These are phyloP conservation scores for Drosophila meridiana DNA, from an alignment of 2,888 invertebrate species.

Conservation along the genomic window DNA sequence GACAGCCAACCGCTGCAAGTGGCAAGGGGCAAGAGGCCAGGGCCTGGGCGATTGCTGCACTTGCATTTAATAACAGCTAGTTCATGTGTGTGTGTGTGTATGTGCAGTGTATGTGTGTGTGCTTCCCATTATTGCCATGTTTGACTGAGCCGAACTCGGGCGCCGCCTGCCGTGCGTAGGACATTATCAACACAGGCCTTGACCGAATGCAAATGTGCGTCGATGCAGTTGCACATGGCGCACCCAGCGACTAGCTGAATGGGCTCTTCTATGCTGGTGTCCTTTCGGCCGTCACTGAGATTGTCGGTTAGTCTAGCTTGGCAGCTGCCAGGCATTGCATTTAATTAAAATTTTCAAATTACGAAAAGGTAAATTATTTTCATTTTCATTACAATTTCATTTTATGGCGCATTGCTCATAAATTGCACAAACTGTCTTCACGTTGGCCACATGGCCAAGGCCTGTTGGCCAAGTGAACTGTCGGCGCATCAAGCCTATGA, in stretches of 20 bases:
- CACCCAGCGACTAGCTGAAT: conserved; percentile 1
- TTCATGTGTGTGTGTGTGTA: conserved; percentile 11
- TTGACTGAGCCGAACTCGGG: conserved; percentile 24
- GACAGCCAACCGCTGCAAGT: conserved; percentile 13
- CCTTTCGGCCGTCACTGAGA: conserved; percentile 33
- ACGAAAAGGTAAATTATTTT: conserved; percentile 67
- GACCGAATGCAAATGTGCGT: conserved; percentile 37
- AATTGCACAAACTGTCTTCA: conserved; percentile 55
- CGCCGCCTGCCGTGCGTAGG: conserved; percentile 32
- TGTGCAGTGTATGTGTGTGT: conserved; percentile 11
- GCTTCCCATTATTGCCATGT: conserved; percentile 44
- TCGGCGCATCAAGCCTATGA: conserved; percentile 19
- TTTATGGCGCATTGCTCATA: conserved; percentile 37
- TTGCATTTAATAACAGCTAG: conserved; percentile 69
- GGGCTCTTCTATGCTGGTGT: background rate
- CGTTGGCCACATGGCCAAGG: conserved; percentile 7
- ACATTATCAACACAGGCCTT: conserved; percentile 40
- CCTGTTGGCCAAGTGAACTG: conserved; percentile 4
- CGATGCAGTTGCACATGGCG: conserved; percentile 36
- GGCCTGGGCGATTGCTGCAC: conserved; percentile 44
- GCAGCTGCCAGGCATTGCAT: conserved; percentile 53
- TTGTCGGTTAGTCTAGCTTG: conserved; percentile 31
- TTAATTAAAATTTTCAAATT: conserved; percentile 74
- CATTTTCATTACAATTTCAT: conserved; percentile 43
- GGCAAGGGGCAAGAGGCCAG: background rate